A percentile compares a stretch with the other conserved stretches of the same genome.
phyloP scores from a whole-genome alignment of 2,113 vertebrate species.

The Sander lucioperca region DNA sequence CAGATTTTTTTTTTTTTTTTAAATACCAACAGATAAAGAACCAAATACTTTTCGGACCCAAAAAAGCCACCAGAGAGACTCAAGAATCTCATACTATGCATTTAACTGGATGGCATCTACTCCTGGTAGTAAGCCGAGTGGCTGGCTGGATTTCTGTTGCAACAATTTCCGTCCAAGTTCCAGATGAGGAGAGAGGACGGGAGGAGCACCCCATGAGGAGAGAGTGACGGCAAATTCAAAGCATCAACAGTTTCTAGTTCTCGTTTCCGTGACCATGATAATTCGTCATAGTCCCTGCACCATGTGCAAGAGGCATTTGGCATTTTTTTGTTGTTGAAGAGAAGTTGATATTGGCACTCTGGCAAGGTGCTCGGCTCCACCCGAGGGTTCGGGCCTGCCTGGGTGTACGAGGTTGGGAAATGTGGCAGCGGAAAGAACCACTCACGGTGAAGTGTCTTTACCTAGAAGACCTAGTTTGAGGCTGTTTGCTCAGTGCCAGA shows the following conservation, averaged over 20 bases:
- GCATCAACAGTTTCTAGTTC: constrained; percentile 37
- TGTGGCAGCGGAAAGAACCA: constrained; percentile 35
- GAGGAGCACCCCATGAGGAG: constrained; percentile 56
- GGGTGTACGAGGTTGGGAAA: neutral
- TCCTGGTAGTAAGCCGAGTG: constrained; percentile 62
- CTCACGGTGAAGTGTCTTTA: constrained; percentile 9
- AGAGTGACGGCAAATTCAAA: constrained; percentile 34
- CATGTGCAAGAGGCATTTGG: constrained; percentile 72
- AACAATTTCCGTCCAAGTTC: constrained; percentile 53
- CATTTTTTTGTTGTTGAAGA: constrained; percentile 42
- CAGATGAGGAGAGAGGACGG: constrained; percentile 56
- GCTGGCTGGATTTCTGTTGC: constrained; percentile 59
- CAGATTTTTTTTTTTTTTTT: constrained; percentile 50
- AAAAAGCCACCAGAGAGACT: constrained; percentile 59
- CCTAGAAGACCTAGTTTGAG: constrained; percentile 36
- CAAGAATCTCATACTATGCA: constrained; percentile 56
- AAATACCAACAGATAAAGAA: constrained; percentile 79
- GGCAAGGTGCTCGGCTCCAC: constrained; percentile 60
- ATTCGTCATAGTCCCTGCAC: constrained; percentile 58
- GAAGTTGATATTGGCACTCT: constrained; percentile 74
- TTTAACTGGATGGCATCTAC: constrained; percentile 73
- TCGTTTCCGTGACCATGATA: constrained; percentile 43
- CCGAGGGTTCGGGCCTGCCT: constrained; percentile 41
- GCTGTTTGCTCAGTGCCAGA: constrained; percentile 42
- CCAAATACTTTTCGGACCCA: constrained; percentile 68